Evolutionary conservation across 2,888 invertebrate species (phyloP), one percentile per base, ranked within the genome.

Genomic region (Cerceris ruficornis): DNA sequence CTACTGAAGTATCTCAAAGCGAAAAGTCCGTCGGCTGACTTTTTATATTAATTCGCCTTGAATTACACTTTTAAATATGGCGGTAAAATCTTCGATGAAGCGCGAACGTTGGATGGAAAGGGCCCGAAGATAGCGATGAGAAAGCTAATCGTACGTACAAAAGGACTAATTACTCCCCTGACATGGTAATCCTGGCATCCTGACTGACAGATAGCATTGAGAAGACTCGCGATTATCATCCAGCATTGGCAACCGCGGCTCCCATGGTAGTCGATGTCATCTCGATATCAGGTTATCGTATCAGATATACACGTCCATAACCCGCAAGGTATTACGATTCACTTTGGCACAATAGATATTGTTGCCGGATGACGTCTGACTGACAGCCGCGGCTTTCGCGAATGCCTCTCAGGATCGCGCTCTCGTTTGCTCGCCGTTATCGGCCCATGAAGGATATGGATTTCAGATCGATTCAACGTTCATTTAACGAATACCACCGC

Each of bases 341-440:
- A 87, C 84, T 83, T 86, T 74, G 77, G 72, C 77, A 88, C 88
- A 88, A 88, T 87, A 79, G 83, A 88, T 79, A 88, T 88, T 88
- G 88, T 87, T 87, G 83, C 71, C 82, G 62, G 71, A 62, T 86
- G 88, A 88, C 88, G 86, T 82, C 82, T 88, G 88, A 88, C 85
- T 83, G 88, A 88, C 88, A 88, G 83, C 80, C 82, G 78, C 79
- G 81, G 86, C 82, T 83, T 75, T 85, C 69, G 80, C 77, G 73
- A 73, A 76, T 75, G 82, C 69, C 76, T 79, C 75, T 75, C 75
- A 73, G 81, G 73, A 69, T 62, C 70, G 58, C 28, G 73, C 55
- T 75, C 76, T 66, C 75, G 73, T 75, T 81, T 61, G 59, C 61
- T 28, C 50, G 68, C 54, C 70, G 77, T 80, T 84, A 84, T 84